phyloP scores from a whole-genome alignment of 2,113 vertebrate species.

The Dipodomys merriami region DNA sequence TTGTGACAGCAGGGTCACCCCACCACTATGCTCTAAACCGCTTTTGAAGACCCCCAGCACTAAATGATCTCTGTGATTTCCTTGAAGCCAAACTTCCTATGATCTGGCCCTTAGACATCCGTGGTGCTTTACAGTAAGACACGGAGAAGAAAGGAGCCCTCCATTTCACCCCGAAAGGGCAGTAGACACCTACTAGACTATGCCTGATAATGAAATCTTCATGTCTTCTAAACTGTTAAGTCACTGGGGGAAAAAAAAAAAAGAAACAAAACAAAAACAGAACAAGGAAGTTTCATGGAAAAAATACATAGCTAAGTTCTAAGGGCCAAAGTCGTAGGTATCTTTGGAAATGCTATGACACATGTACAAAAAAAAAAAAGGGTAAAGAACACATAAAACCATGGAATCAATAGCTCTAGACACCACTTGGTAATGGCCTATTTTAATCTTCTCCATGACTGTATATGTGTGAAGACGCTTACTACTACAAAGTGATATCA shows the following conservation, averaged over 20 bases:
- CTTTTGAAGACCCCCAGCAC: neutral
- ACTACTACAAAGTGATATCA: accelerated
- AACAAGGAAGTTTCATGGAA: neutral
- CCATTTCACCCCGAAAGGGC: too few relatives aligned
- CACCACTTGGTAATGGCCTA: too few relatives aligned
- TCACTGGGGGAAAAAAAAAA: neutral
- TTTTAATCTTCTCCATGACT: neutral
- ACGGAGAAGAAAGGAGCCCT: neutral
- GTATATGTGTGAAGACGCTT: too few relatives aligned
- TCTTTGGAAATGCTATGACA: neutral
- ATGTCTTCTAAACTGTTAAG: neutral
- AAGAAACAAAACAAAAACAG: too few relatives aligned
- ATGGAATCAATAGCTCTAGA: neutral
- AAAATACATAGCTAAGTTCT: neutral
- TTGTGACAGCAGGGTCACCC: too few relatives aligned
- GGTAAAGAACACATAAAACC: neutral
- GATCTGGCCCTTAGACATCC: accelerated
- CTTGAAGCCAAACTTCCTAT: neutral
- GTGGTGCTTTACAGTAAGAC: accelerated
- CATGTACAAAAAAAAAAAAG: neutral
- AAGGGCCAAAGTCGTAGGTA: too few relatives aligned
- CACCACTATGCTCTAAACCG: too few relatives aligned
- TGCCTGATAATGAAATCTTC: neutral
- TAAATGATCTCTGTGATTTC: accelerated
- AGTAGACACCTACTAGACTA: neutral